Conservation (phyloP, 2,113 vertebrate genomes). For the Panthera leo region DNA sequence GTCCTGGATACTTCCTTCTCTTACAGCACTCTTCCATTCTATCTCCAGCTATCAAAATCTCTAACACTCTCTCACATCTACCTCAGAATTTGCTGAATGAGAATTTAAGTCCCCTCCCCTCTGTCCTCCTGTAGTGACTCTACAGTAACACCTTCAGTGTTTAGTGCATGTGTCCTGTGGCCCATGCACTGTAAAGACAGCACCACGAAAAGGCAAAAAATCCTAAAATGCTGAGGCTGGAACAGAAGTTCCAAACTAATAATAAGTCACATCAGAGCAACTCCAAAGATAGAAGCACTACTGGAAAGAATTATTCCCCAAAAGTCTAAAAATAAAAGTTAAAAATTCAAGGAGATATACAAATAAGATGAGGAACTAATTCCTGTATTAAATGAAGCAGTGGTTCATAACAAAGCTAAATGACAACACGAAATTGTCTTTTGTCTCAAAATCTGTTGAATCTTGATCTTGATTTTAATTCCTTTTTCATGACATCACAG, state of each 20-base stretch:
- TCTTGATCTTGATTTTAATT: constrained; percentile 31
- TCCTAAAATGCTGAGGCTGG: background rate
- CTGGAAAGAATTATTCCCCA: background rate
- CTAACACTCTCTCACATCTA: background rate
- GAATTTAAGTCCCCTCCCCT: background rate
- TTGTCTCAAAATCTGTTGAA: background rate
- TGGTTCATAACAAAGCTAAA: background rate
- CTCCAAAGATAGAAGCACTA: background rate
- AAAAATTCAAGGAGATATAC: constrained; percentile 1
- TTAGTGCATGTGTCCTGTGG: no score
- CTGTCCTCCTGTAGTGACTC: background rate
- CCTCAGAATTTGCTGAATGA: background rate
- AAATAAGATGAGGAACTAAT: background rate
- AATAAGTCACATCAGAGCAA: background rate
- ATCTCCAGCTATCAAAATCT: background rate
- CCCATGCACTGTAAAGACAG: background rate
- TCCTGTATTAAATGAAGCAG: background rate
- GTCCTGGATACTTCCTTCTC: background rate
- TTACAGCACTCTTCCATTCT: background rate
- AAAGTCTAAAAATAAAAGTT: constrained; percentile 37
- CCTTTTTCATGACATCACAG: background rate
- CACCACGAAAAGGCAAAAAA: background rate
- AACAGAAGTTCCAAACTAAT: background rate
- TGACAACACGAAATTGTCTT: background rate
- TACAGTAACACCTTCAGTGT: background rate